Evolutionary conservation across 2,888 invertebrate species (phyloP), one percentile per base, ranked within the genome.

Genomic region (Dynastes hyllus): DNA sequence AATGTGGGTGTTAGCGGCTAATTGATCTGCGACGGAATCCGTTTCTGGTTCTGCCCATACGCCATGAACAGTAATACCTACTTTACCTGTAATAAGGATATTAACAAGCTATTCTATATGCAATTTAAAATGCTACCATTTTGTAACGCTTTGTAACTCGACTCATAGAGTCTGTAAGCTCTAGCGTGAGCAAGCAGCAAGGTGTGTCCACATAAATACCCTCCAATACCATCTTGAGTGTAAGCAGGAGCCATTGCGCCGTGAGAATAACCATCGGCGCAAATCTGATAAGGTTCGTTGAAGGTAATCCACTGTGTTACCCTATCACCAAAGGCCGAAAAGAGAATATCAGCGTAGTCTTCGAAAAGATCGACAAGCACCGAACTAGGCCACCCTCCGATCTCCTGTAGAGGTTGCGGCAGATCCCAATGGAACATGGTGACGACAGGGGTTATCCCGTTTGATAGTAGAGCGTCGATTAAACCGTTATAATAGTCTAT

Each of bases 401-500:
- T 86, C 85, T 92, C 89, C 90, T 91, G 83, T 5, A 86, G 50
- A 5, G 66, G n/a, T 80, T 85, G 84, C 0, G 86, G 87, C 11
- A 84, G 69, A 78, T 87, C 86, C 86, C 87, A 87, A 79, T 89
- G 88, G 81, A 85, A 88, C 85, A 93, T 88, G 0, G 93, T 93
- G 9, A 92, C 90, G 58, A 92, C 83, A 0, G 94, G 93, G 73
- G 87, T 84, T 77, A 95, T 92, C 13, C 90, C 90, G 76, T 90
- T 89, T 1, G 88, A 89, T 6, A 93, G 81, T 6, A 96, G 90
- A 84, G 93, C 94, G 84, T 95, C 90, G 76, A 97, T 94, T 65
- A 97, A 88, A 82, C 93, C 92, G 84, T 92, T 93, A 87, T 97
- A 97, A 88, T 96, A 95, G 78, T 92, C 89, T 11, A 97, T 90